Conservation (phyloP, 2,888 invertebrate genomes). For the Labia minor region DNA sequence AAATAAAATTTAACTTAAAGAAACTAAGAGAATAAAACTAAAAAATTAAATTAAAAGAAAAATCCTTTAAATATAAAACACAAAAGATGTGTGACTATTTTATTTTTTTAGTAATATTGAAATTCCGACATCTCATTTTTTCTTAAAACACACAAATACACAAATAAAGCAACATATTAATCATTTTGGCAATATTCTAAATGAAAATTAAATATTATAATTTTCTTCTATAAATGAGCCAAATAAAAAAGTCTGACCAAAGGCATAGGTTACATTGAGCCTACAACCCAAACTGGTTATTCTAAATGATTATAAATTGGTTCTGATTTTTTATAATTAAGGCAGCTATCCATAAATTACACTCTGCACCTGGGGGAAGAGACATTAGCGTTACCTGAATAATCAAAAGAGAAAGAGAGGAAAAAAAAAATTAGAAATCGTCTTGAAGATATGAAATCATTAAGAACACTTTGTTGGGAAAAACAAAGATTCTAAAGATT, state of each 20-base stretch:
- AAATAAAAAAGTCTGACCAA: not conserved
- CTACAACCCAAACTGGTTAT: not conserved
- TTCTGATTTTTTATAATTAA: constrained; percentile 7
- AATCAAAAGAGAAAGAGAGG: no score
- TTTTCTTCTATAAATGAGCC: not conserved
- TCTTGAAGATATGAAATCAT: not conserved
- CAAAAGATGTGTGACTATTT: no score
- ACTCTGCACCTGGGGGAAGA: not conserved
- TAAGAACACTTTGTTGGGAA: not conserved
- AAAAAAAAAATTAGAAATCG: not conserved
- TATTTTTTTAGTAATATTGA: no score
- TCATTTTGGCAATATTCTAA: not conserved
- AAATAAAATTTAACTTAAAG: no score
- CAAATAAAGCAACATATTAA: no score
- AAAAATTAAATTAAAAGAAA: no score
- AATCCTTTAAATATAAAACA: no score
- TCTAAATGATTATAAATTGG: constrained; percentile 13
- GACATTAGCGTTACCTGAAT: not conserved
- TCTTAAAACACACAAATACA: no score
- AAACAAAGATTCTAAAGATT: not conserved
- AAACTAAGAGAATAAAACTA: no score
- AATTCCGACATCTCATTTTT: no score
- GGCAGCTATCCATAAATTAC: constrained; percentile 1
- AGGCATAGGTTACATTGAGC: not conserved
- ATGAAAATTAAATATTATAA: constrained; percentile 7